Evolutionary conservation across 2,797 vertebrate species (phyloP).

Genomic region (Pipistrellus pipistrellus): DNA sequence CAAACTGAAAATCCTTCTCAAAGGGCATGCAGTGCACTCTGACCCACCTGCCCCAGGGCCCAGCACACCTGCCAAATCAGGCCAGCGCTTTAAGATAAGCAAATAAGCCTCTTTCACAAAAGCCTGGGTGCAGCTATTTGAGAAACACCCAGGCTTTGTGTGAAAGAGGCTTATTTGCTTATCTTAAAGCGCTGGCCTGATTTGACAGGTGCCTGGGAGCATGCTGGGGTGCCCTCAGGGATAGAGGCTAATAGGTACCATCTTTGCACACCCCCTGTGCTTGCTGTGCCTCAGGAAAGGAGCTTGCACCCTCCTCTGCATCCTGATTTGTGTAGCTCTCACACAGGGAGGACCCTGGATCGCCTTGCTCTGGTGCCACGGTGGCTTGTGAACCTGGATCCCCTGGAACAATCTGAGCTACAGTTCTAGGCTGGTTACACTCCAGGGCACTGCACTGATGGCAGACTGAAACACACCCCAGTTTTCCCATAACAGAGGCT

Average conservation of each 20-base stretch:
- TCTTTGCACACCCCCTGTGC: neutral
- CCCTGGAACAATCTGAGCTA: neutral
- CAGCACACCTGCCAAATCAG: neutral
- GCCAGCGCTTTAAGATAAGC: neutral
- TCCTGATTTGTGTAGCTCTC: neutral
- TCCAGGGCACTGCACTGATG: neutral
- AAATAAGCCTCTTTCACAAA: neutral
- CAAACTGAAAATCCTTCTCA: neutral
- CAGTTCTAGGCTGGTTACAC: neutral
- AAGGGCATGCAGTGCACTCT: neutral
- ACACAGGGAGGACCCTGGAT: neutral
- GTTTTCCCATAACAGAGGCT: neutral
- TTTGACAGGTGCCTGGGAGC: neutral
- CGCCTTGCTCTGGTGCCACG: neutral
- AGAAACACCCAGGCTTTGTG: neutral
- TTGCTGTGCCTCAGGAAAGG: neutral
- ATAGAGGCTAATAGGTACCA: fast-evolving
- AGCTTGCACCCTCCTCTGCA: neutral
- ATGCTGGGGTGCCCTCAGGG: no score
- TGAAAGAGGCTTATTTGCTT: neutral
- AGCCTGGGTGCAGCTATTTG: neutral
- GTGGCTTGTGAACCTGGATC: neutral
- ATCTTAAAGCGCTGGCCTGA: neutral
- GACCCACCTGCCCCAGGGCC: neutral
- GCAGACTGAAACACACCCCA: neutral